phyloP scores from a whole-genome alignment of 1,140 invertebrate genomes.

The Orussus abietinus region DNA sequence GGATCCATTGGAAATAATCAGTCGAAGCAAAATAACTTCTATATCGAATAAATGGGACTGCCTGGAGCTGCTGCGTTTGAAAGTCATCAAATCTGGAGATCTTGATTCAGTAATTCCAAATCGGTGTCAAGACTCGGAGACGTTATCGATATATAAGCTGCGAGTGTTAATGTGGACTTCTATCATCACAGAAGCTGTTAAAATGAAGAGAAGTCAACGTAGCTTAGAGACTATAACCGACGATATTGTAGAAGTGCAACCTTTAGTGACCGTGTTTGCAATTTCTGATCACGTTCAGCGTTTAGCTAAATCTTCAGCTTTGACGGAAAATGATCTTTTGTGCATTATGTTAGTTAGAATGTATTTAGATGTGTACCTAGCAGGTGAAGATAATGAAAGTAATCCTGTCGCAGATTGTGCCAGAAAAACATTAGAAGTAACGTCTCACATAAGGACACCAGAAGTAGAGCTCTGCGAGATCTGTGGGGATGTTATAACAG shows the following conservation, averaged over 20 bases:
- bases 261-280: slow-evolving; percentile 37
- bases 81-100: slow-evolving; percentile 25
- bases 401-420: slow-evolving; percentile 15
- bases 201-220: slow-evolving; percentile 28
- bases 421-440: slow-evolving; percentile 20
- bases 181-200: slow-evolving; percentile 32
- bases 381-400: slow-evolving; percentile 26
- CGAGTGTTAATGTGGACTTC: slow-evolving; percentile 40
- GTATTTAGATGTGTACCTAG: slow-evolving; percentile 40
- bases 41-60: slow-evolving; percentile 40
- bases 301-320: slow-evolving; percentile 16
- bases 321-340: slow-evolving; percentile 24
- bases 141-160: slow-evolving; percentile 27
- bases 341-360: slow-evolving; percentile 32
- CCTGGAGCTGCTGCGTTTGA: slow-evolving; percentile 41
- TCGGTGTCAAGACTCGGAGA: slow-evolving; percentile 26
- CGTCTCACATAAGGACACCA: slow-evolving; percentile 11
- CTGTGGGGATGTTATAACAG: slow-evolving; percentile 31
- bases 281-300: slow-evolving; percentile 27
- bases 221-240: slow-evolving; percentile 21
- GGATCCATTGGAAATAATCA: slow-evolving; percentile 29
- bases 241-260: slow-evolving; percentile 37
- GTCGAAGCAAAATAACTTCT: slow-evolving; percentile 20
- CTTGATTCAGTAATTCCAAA: slow-evolving; percentile 15
- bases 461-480: slow-evolving; percentile 35